Conservation (phyloP, 2,797 vertebrate species). For the Enteromius trimaculatus region DNA sequence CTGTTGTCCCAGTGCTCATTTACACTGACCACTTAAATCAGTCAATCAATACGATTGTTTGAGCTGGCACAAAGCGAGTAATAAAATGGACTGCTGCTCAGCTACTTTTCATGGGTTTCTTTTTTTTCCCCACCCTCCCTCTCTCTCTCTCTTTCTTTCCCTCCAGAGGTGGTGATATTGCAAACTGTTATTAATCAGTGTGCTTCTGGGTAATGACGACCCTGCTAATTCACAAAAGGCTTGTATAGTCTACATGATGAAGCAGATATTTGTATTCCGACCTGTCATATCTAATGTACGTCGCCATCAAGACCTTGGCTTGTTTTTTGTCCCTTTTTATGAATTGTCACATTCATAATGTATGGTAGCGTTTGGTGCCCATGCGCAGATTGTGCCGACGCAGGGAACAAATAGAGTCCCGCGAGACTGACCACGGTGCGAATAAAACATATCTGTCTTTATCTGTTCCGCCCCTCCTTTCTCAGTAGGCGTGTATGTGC, state of each 20-base stretch:
- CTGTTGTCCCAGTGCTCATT: slow-evolving; percentile 46
- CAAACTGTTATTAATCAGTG: slow-evolving; percentile 23
- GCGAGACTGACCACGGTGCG: slow-evolving; percentile 15
- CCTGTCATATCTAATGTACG: background rate
- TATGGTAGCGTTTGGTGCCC: slow-evolving; percentile 12
- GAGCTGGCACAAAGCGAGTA: slow-evolving; percentile 51
- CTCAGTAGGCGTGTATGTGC: slow-evolving; percentile 2
- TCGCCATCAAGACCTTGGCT: background rate
- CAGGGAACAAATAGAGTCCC: slow-evolving; percentile 47
- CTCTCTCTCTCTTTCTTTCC: background rate
- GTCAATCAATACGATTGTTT: slow-evolving; percentile 57
- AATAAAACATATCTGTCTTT: slow-evolving; percentile 37
- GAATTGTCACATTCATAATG: slow-evolving; percentile 56
- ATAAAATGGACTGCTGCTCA: slow-evolving; percentile 49
- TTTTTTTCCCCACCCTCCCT: no score
- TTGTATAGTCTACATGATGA: slow-evolving; percentile 22
- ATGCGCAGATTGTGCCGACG: slow-evolving; percentile 35
- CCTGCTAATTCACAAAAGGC: slow-evolving; percentile 23
- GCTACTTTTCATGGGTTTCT: background rate
- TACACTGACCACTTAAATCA: slow-evolving; percentile 50
- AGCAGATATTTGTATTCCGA: slow-evolving; percentile 32
- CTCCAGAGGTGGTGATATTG: slow-evolving; percentile 15
- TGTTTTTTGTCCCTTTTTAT: slow-evolving; percentile 18
- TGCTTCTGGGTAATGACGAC: slow-evolving; percentile 22
- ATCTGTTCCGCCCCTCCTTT: slow-evolving; percentile 23